phyloP scores from a whole-genome alignment of 2,888 invertebrate species.

The Chaetogeoica ovagalla region DNA sequence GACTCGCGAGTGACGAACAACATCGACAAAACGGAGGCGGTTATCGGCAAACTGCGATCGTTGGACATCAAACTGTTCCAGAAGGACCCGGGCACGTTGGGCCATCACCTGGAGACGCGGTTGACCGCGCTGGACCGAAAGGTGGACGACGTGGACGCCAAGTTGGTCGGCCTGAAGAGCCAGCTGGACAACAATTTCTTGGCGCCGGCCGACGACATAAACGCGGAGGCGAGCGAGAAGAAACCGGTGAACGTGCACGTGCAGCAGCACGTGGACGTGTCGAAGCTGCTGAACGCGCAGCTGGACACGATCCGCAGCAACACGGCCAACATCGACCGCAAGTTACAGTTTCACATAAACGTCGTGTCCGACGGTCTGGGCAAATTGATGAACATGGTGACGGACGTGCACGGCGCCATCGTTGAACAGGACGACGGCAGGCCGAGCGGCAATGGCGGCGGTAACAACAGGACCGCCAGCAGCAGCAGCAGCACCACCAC shows the following conservation, averaged over 20 bases:
- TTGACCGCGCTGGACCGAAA: constrained; percentile 78
- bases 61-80: constrained; percentile 76
- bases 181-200: constrained; percentile 82
- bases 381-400: constrained; percentile 76
- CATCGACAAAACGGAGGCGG: constrained; percentile 81
- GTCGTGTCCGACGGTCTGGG: constrained; percentile 68
- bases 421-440: constrained; percentile 68
- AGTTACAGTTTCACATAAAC: constrained; percentile 82
- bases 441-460: constrained; percentile 60
- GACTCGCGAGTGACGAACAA: constrained; percentile 82
- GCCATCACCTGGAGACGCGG: constrained; percentile 67
- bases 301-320: constrained; percentile 77
- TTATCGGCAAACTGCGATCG: constrained; percentile 75
- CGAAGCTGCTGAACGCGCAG: constrained; percentile 80
- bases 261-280: constrained; percentile 68
- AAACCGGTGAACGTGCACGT: constrained; percentile 78
- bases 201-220: constrained; percentile 75
- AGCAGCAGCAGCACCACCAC: constrained; percentile 59
- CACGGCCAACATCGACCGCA: constrained; percentile 67
- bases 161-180: constrained; percentile 76
- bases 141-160: constrained; percentile 80
- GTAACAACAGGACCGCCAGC: too few species aligned
- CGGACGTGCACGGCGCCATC: constrained; percentile 80
- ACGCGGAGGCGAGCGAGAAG: constrained; percentile 84
- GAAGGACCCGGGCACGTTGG: constrained; percentile 58